Evolutionary conservation across 2,113 vertebrate genomes (phyloP).

Genomic region (Sinocyclocheilus anshuiensis): DNA sequence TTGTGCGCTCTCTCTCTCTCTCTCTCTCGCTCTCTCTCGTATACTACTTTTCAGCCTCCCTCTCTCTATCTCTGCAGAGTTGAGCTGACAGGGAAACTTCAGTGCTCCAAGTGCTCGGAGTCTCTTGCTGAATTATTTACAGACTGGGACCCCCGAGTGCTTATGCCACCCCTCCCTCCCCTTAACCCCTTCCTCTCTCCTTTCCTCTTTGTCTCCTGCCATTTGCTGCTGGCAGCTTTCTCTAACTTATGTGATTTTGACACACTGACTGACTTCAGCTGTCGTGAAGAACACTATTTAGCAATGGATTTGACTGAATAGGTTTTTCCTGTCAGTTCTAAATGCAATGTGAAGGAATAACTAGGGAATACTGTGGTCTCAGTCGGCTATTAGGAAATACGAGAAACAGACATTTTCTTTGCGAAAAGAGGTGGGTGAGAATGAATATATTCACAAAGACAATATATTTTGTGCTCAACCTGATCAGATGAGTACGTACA

Average conservation of each 20-base stretch:
- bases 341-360: background rate
- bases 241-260: conserved; percentile 4
- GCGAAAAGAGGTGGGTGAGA: background rate
- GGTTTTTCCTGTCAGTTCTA: background rate
- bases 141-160: conserved; percentile 77
- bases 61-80: conserved; percentile 43
- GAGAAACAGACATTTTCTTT: background rate
- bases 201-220: background rate
- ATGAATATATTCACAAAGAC: background rate
- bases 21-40: conserved; percentile 40
- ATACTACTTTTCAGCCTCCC: background rate
- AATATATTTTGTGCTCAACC: background rate
- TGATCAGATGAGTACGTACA: background rate
- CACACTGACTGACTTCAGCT: conserved; percentile 46
- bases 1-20: background rate
- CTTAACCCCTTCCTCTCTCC: conserved; percentile 48
- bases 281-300: background rate
- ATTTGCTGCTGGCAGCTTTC: conserved; percentile 1
- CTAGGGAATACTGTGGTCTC: background rate
- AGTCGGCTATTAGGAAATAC: background rate
- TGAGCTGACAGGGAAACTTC: conserved; percentile 65
- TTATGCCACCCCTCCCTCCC: conserved; percentile 64
- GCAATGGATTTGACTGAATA: background rate
- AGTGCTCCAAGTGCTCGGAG: conserved; percentile 70
- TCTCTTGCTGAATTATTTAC: conserved; percentile 78